A percentile compares a stretch with the other conserved stretches of the same genome.
These are phyloP conservation scores for Triops longicaudatus DNA, from an alignment of 1,140 invertebrate genomes.

Conservation along the genomic window DNA sequence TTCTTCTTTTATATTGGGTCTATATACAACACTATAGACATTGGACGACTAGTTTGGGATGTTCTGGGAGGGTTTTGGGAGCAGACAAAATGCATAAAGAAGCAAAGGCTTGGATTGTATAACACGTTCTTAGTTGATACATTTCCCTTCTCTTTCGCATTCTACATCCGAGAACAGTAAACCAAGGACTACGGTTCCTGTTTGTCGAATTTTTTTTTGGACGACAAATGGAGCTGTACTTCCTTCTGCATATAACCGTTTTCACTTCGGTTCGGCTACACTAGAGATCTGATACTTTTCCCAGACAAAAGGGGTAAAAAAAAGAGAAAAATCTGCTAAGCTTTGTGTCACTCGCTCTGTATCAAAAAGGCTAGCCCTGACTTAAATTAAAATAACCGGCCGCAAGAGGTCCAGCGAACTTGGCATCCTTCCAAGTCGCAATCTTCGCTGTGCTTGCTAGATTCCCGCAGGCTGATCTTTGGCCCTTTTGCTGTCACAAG, in stretches of 20 bases:
- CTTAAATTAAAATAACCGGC: neutral
- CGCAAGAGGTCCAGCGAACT: neutral
- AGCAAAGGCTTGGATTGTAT: constrained; percentile 7
- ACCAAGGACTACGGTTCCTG: neutral
- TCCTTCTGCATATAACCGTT: neutral
- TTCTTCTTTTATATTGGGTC: neutral
- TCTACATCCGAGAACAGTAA: neutral
- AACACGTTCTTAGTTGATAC: neutral
- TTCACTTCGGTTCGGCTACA: neutral
- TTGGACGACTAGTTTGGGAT: constrained; percentile 14
- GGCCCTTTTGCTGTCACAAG: too few species aligned
- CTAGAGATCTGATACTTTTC: constrained; percentile 1
- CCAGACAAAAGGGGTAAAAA: neutral
- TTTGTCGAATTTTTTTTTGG: neutral
- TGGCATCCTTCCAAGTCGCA: too few species aligned
- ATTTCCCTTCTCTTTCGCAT: neutral
- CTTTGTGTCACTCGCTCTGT: neutral
- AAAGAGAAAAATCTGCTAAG: neutral
- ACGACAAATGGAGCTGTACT: neutral
- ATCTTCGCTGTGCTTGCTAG: too few species aligned
- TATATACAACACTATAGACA: constrained; percentile 12
- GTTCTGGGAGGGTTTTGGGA: neutral
- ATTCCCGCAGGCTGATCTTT: too few species aligned
- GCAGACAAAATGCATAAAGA: constrained; percentile 15
- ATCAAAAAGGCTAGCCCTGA: neutral